Evolutionary conservation across 1,140 invertebrate genomes (phyloP), one percentile per base, ranked within the genome.

Genomic region (Pollicipes pollicipes): DNA sequence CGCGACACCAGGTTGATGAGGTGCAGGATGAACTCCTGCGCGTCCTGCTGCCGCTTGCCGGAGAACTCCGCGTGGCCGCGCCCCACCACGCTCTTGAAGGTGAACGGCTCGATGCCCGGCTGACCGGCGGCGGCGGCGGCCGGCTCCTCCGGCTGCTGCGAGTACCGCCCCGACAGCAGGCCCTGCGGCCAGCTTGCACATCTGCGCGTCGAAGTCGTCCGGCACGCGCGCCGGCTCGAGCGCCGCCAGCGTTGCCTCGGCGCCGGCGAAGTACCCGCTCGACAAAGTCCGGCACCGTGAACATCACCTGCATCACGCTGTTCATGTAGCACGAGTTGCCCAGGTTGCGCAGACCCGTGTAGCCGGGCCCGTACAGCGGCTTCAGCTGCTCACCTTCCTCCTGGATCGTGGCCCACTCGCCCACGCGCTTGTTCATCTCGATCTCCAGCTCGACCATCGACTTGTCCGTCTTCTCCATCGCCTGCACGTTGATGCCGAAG

Each of bases 271-370:
- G 74, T 77, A 88, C 78, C n/a, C 87, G 87, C 71, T 87, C 81
- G 70, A 90, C 83, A 78, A 98, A 97, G 79, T 93, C 89, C 3
- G 93, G 92, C 74, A 98, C 87, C 4, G 85, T 86, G 77, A 96
- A 97, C 32, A 98, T 78, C 69, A 95, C 88, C 83, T 91, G 85
- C 83, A 97, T 88, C 26, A 96, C 88, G 74, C 93, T 95, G 81
- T 99, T 99, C 69, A 99, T 85, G 77, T 99, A 99, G 81, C 97
- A 99, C 0, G 94, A 95, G 81, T 98, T 99, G 71, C 88, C 88
- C 70, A 98, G 84, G 83, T 98, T 98, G 28, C 86, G 85, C 78
- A 99, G 85, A 10, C 75, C 96, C 0, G 95, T 98, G 74, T 90
- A 93, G 0, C 93, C 93, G 6, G 95, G 88, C 0, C 97, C 97